Evolutionary conservation across 2,888 invertebrate species (phyloP).

Genomic region (Dicyrtoma fusca): DNA sequence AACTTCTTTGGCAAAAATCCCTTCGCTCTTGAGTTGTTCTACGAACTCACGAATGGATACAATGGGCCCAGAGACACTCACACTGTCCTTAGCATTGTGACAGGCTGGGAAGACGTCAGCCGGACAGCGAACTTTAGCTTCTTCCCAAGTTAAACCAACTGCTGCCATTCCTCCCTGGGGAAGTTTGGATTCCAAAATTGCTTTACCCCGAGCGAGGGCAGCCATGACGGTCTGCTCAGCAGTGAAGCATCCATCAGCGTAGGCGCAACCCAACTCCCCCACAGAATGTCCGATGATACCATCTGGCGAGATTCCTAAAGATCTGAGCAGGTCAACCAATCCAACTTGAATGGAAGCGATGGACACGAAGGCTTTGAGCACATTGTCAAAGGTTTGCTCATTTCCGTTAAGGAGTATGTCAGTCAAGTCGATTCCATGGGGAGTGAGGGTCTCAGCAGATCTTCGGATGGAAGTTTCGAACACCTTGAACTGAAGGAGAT

Average conservation of each 20-base stretch:
- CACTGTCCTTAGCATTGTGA: slow-evolving; percentile 92
- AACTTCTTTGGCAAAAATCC: slow-evolving; percentile 81
- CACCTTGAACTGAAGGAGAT: slow-evolving; percentile 78
- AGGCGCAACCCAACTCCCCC: slow-evolving; percentile 92
- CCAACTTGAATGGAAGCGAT: slow-evolving; percentile 97
- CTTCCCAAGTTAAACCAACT: slow-evolving; percentile 86
- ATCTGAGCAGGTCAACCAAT: slow-evolving; percentile 82
- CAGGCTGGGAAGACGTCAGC: slow-evolving; percentile 84
- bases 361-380: slow-evolving; percentile 86
- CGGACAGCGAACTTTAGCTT: slow-evolving; percentile 74
- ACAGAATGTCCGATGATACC: slow-evolving; percentile 97
- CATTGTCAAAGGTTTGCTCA: slow-evolving; percentile 78
- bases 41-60: slow-evolving; percentile 72
- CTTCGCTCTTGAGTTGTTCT: slow-evolving; percentile 71
- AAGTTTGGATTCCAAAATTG: slow-evolving; percentile 75
- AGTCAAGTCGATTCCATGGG: slow-evolving; percentile 81
- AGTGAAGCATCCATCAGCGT: slow-evolving; percentile 93
- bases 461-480: slow-evolving; percentile 79
- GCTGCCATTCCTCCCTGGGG: slow-evolving; percentile 87
- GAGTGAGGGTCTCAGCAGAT: slow-evolving; percentile 75
- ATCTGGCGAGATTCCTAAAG: slow-evolving; percentile 80
- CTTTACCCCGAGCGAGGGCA: slow-evolving; percentile 90
- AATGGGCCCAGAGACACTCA: slow-evolving; percentile 89
- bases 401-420: slow-evolving; percentile 76
- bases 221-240: slow-evolving; percentile 91